Conservation (phyloP, 2,888 invertebrate species). For the Neelides folsomi region DNA sequence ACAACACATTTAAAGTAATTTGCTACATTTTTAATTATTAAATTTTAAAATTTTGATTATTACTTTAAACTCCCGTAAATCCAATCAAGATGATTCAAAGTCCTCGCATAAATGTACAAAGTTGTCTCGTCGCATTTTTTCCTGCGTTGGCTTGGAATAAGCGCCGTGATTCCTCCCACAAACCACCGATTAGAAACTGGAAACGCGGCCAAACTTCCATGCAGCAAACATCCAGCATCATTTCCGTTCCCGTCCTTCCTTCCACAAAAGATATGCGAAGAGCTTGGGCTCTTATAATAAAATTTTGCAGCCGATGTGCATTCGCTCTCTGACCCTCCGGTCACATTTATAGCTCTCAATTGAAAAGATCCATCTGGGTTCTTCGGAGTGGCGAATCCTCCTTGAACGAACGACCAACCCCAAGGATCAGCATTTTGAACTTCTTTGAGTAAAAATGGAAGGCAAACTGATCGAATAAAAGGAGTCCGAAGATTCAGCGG, state of each 20-base stretch:
- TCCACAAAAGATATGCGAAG: conserved; percentile 6
- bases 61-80: conserved; percentile 7
- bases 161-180: conserved; percentile 8
- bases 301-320: conserved; percentile 1
- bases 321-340: conserved; percentile 6
- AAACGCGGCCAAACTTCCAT: conserved; percentile 10
- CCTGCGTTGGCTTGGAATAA: conserved; percentile 9
- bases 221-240: conserved; percentile 5
- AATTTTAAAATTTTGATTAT: too few species aligned
- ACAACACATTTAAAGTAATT: too few species aligned
- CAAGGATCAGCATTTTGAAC: conserved; percentile 1
- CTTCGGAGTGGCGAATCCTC: conserved; percentile 4
- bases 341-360: not conserved
- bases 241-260: not conserved
- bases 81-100: conserved; percentile 7
- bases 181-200: conserved; percentile 5
- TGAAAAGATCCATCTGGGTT: conserved; percentile 3
- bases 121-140: conserved; percentile 5
- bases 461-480: conserved; percentile 3
- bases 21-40: too few species aligned
- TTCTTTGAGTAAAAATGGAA: conserved; percentile 6
- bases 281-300: conserved; percentile 3
- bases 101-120: conserved; percentile 10
- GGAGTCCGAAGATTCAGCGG: not conserved
- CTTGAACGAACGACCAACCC: conserved; percentile 4